Percentiles rank a stretch among this genome's conserved stretches.
phyloP scores from a whole-genome alignment of 2,888 invertebrate genomes.

The Abrostola triplasia region DNA sequence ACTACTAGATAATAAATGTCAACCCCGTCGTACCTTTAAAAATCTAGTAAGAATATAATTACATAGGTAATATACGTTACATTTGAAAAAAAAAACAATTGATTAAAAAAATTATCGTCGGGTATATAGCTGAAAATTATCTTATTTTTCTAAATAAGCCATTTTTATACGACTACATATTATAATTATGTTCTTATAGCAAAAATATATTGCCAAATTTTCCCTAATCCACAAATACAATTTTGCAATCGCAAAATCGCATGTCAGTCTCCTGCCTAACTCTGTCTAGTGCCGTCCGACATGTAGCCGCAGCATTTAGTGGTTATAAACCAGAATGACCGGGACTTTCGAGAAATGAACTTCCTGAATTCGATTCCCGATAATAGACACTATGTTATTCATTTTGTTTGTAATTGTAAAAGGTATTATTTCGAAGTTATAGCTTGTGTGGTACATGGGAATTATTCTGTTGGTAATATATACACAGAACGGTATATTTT shows the following conservation, averaged over 20 bases:
- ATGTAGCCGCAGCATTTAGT: slow-evolving; percentile 9
- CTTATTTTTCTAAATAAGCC: too few relatives aligned
- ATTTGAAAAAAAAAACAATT: too few relatives aligned
- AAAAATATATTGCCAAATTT: too few relatives aligned
- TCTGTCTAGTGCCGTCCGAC: slow-evolving; percentile 3
- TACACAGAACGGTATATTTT: too few relatives aligned
- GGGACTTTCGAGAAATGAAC: slow-evolving; percentile 13
- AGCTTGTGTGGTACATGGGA: neutral
- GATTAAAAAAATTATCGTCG: too few relatives aligned
- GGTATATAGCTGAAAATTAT: too few relatives aligned
- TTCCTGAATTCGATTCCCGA: slow-evolving; percentile 18
- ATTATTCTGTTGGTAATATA: neutral
- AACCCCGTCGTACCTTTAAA: too few relatives aligned
- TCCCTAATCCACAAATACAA: neutral
- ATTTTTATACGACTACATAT: too few relatives aligned
- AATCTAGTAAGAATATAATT: too few relatives aligned
- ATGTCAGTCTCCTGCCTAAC: slow-evolving; percentile 2
- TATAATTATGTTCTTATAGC: too few relatives aligned
- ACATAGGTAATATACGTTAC: too few relatives aligned
- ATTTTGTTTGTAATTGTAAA: neutral
- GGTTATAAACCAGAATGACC: slow-evolving; percentile 16
- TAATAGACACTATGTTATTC: slow-evolving; percentile 7
- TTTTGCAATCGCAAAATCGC: slow-evolving; percentile 5
- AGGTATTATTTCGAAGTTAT: neutral
- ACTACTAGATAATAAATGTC: too few relatives aligned